phyloP scores from a whole-genome alignment of 2,888 invertebrate species.

The Mycalesis mineus region DNA sequence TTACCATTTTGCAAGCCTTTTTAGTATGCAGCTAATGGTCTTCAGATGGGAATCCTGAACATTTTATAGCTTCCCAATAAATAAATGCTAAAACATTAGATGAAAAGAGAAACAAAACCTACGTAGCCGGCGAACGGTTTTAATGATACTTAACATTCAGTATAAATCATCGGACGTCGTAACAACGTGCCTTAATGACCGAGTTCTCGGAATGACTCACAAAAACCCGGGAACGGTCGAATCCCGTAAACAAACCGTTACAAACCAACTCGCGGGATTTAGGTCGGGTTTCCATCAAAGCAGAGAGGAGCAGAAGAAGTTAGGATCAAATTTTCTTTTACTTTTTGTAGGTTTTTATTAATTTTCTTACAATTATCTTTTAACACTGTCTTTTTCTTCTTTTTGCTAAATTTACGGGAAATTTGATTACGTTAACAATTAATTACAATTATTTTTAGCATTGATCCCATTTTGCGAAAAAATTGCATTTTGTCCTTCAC shows the following conservation, averaged over 20 bases:
- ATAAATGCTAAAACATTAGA: slow-evolving; percentile 4
- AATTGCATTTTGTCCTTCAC: too few species aligned
- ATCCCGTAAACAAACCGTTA: slow-evolving; percentile 29
- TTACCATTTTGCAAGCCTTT: neutral
- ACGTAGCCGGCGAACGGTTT: slow-evolving; percentile 2
- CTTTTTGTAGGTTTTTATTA: too few species aligned
- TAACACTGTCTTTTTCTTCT: too few species aligned
- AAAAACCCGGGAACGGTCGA: slow-evolving; percentile 16
- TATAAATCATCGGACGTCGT: slow-evolving; percentile 19
- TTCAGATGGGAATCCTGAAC: neutral
- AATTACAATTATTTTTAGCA: too few species aligned
- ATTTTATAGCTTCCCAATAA: slow-evolving; percentile 1
- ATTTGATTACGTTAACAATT: too few species aligned
- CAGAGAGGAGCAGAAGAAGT: too few species aligned
- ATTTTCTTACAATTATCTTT: too few species aligned
- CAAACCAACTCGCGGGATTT: slow-evolving; percentile 21
- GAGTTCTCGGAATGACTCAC: slow-evolving; percentile 14
- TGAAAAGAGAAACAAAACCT: slow-evolving; percentile 6
- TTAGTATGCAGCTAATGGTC: neutral
- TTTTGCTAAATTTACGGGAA: too few species aligned
- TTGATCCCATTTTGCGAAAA: too few species aligned
- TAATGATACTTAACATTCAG: slow-evolving; percentile 19
- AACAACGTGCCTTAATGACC: slow-evolving; percentile 21
- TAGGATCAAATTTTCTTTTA: too few species aligned
- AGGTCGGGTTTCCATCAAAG: slow-evolving; percentile 24